A percentile compares a stretch with the other conserved stretches of the same genome.
These are phyloP conservation scores for Orthosia incerta DNA, from an alignment of 2,888 invertebrate species.

Conservation along the genomic window DNA sequence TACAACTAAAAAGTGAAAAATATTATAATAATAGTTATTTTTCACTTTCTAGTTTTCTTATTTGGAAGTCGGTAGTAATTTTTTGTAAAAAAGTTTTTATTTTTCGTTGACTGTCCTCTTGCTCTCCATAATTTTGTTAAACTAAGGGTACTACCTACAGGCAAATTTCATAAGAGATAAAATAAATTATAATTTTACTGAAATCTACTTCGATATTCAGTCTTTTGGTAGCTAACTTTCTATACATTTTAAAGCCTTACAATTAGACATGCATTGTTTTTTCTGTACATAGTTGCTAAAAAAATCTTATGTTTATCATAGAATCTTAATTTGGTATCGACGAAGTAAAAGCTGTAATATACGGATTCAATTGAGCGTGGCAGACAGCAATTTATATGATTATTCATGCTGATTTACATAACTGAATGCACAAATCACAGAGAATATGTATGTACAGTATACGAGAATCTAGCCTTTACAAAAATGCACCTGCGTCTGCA, in stretches of 20 bases:
- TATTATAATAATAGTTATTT: no score
- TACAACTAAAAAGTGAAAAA: no score
- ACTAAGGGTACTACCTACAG: neutral
- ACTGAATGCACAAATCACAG: constrained; percentile 17
- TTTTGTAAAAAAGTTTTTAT: no score
- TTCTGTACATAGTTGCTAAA: neutral
- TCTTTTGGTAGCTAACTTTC: neutral
- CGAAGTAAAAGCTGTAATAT: constrained; percentile 57
- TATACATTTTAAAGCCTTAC: neutral
- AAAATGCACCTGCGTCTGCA: no score
- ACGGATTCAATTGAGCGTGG: constrained; percentile 50
- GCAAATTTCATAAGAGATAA: neutral
- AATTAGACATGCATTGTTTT: constrained; percentile 1
- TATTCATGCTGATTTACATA: constrained; percentile 55
- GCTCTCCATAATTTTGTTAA: neutral
- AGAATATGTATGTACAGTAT: neutral
- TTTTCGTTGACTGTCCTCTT: no score
- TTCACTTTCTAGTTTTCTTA: no score
- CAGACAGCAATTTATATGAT: constrained; percentile 45
- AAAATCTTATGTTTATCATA: constrained; percentile 1
- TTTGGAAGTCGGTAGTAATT: no score
- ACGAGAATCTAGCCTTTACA: neutral
- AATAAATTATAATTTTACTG: no score
- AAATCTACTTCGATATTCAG: no score
- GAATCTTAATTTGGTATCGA: constrained; percentile 41